Conservation (phyloP, 1,140 invertebrate species). For the Euwallacea similis region DNA sequence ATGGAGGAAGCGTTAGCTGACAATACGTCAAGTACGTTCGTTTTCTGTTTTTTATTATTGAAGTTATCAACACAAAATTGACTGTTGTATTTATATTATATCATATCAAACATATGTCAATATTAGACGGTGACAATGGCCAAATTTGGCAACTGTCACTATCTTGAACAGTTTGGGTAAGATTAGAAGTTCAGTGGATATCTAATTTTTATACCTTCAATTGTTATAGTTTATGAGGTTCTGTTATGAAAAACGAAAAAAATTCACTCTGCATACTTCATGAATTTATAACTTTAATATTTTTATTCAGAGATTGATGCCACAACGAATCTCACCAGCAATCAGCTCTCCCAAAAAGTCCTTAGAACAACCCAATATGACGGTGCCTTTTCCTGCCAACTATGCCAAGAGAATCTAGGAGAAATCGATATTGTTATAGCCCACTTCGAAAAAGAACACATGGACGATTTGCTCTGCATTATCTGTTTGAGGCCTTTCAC, state of each 20-base stretch:
- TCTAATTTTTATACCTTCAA: no score
- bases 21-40: no score
- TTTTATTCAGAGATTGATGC: conserved; percentile 8
- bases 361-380: conserved; percentile 28
- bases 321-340: not conserved
- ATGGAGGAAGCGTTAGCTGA: not conserved
- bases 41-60: no score
- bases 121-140: no score
- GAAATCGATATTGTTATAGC: conserved; percentile 25
- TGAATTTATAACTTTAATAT: conserved; percentile 1
- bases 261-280: not conserved
- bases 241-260: no score
- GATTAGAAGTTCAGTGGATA: no score
- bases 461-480: conserved; percentile 21
- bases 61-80: no score
- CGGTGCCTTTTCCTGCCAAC: conserved; percentile 24
- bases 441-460: conserved; percentile 16
- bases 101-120: no score
- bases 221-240: no score
- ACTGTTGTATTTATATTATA: no score
- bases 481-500: conserved; percentile 24
- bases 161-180: no score
- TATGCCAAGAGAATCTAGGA: conserved; percentile 20
- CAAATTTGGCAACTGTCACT: no score
- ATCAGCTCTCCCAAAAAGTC: conserved; percentile 18